Evolutionary conservation across 2,113 vertebrate species (phyloP).

Genomic region (Perca fluviatilis): DNA sequence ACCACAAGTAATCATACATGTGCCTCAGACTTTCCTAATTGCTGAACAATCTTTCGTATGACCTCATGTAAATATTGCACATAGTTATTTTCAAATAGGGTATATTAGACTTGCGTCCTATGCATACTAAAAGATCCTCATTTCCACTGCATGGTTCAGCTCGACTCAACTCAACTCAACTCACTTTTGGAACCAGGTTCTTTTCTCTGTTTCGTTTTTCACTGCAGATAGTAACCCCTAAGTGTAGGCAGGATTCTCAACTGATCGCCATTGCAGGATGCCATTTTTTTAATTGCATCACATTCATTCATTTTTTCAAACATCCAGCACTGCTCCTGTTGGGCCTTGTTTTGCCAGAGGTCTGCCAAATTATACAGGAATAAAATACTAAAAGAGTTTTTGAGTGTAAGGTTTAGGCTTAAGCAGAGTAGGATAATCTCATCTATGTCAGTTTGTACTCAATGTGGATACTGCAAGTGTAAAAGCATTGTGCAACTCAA

Average conservation of each 20-base stretch:
- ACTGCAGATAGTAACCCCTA: no score
- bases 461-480: background rate
- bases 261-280: no score
- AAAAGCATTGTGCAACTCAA: background rate
- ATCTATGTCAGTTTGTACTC: background rate
- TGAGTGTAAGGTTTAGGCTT: background rate
- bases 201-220: no score
- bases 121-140: no score
- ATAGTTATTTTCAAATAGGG: background rate
- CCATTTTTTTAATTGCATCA: constrained; percentile 19
- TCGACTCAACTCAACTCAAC: no score
- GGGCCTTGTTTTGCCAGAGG: background rate
- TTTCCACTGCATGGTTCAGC: no score
- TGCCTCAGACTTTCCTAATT: constrained; percentile 28
- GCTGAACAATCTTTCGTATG: background rate
- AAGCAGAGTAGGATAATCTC: background rate
- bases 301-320: constrained; percentile 7
- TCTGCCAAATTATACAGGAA: background rate
- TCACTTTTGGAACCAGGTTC: no score
- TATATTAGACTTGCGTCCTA: background rate
- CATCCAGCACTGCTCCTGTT: background rate
- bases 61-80: background rate
- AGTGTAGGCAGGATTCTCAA: no score
- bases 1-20: constrained; percentile 19
- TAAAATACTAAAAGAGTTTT: background rate